Percentiles rank a stretch among this genome's conserved stretches.
Evolutionary conservation across 1,140 invertebrate genomes (phyloP).

Genomic region (Trichonephila clavipes): DNA sequence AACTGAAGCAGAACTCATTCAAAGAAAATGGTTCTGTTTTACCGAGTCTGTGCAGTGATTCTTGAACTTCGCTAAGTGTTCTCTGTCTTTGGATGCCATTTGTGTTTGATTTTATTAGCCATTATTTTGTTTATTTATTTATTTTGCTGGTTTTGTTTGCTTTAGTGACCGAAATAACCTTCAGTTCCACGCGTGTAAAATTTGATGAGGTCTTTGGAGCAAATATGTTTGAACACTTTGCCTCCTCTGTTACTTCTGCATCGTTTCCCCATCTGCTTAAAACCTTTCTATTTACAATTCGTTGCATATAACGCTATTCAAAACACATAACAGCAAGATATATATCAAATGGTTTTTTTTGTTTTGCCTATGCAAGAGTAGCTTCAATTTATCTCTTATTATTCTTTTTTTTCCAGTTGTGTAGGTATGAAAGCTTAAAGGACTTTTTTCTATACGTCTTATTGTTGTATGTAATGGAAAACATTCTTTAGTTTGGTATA

Average conservation of each 20-base stretch:
- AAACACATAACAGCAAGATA: neutral
- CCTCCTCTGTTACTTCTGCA: neutral
- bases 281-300: neutral
- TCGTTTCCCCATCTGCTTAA: neutral
- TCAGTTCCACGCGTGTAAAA: constrained; percentile 27
- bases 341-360: neutral
- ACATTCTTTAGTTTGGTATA: too few relatives aligned
- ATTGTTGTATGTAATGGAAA: too few relatives aligned
- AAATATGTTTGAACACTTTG: neutral
- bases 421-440: too few relatives aligned
- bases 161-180: neutral
- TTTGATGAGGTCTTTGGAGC: constrained; percentile 48
- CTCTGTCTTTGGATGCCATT: constrained; percentile 27
- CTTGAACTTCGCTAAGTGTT: constrained; percentile 55
- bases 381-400: too few relatives aligned
- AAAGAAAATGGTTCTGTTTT: constrained; percentile 65
- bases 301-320: constrained; percentile 6
- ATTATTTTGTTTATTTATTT: constrained; percentile 25
- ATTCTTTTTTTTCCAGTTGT: too few relatives aligned
- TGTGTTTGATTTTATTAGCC: constrained; percentile 16
- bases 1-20: constrained; percentile 56
- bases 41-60: constrained; percentile 49
- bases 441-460: too few relatives aligned
- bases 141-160: neutral
- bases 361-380: too few relatives aligned